phyloP scores from a whole-genome alignment of 2,888 invertebrate species.

The Leistus spinibarbis region DNA sequence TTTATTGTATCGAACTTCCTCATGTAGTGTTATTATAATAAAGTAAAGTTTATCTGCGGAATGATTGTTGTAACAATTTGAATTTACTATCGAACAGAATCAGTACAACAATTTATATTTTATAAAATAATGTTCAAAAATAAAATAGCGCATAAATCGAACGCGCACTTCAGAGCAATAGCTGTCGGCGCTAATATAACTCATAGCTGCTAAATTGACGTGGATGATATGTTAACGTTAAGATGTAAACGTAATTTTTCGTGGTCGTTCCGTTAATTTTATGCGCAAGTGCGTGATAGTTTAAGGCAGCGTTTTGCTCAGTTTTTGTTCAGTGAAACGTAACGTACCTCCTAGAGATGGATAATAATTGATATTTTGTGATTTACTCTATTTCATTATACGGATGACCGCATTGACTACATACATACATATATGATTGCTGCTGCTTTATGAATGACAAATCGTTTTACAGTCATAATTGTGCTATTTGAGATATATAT shows the following conservation, averaged over 20 bases:
- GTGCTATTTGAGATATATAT: background rate
- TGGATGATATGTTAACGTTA: background rate
- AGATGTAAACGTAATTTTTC: constrained; percentile 9
- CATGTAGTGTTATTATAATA: background rate
- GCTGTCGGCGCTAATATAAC: constrained; percentile 20
- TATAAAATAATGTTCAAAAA: constrained; percentile 31
- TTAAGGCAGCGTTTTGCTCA: background rate
- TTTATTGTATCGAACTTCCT: background rate
- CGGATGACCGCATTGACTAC: constrained; percentile 7
- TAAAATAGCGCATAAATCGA: constrained; percentile 27
- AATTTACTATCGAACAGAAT: background rate
- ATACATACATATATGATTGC: constrained; percentile 1
- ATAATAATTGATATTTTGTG: constrained; percentile 36
- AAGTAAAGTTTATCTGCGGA: background rate
- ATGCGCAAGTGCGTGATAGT: constrained; percentile 15
- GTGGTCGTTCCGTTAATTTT: constrained; percentile 18
- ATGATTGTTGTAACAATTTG: background rate
- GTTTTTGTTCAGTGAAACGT: constrained; percentile 26
- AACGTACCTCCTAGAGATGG: constrained; percentile 15
- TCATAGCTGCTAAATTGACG: constrained; percentile 8
- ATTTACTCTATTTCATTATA: constrained; percentile 27
- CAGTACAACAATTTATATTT: constrained; percentile 1
- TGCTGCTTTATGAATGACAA: constrained; percentile 12
- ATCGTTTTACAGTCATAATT: background rate
- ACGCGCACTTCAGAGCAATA: background rate